Percentiles rank a stretch among this genome's conserved stretches.
Conservation (phyloP, 1,140 invertebrate species). For the Sitophilus oryzae region DNA sequence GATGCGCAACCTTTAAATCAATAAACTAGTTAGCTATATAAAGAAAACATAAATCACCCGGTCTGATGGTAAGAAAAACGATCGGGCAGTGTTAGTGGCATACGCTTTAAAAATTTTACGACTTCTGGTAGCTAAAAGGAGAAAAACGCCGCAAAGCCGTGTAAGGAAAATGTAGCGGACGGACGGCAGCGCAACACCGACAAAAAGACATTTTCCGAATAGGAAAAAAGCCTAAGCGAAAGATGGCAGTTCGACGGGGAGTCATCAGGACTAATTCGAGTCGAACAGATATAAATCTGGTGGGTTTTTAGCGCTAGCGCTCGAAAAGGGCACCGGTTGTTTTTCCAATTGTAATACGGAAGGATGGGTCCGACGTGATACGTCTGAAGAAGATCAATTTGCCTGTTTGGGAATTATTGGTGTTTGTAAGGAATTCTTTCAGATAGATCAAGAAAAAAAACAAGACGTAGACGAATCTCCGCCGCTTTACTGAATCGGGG, state of each 20-base stretch:
- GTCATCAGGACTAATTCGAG: conserved; percentile 21
- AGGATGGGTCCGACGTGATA: conserved; percentile 19
- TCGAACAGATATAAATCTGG: conserved; percentile 15
- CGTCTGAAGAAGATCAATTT: conserved; percentile 20
- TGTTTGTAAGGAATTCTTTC: conserved; percentile 4
- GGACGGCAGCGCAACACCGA: not conserved
- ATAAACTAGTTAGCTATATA: not conserved
- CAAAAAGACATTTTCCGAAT: conserved; percentile 3
- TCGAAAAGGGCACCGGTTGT: conserved; percentile 14
- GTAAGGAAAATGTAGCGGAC: conserved; percentile 11
- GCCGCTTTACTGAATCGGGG: not conserved
- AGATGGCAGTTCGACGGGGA: conserved; percentile 15
- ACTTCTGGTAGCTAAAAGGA: conserved; percentile 1
- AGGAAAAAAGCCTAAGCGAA: conserved; percentile 11
- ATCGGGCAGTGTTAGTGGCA: not conserved
- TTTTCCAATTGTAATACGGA: conserved; percentile 19
- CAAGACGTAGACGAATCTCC: not conserved
- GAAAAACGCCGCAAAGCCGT: conserved; percentile 4
- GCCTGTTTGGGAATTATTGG: conserved; percentile 9
- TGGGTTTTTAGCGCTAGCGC: conserved; percentile 10
- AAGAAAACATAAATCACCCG: conserved; percentile 7
- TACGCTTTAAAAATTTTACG: conserved; percentile 18
- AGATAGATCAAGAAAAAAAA: not conserved
- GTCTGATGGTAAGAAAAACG: conserved; percentile 1
- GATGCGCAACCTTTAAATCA: too few species aligned